Evolutionary conservation across 2,888 invertebrate species (phyloP).

Genomic region (Periphyllus acericola): DNA sequence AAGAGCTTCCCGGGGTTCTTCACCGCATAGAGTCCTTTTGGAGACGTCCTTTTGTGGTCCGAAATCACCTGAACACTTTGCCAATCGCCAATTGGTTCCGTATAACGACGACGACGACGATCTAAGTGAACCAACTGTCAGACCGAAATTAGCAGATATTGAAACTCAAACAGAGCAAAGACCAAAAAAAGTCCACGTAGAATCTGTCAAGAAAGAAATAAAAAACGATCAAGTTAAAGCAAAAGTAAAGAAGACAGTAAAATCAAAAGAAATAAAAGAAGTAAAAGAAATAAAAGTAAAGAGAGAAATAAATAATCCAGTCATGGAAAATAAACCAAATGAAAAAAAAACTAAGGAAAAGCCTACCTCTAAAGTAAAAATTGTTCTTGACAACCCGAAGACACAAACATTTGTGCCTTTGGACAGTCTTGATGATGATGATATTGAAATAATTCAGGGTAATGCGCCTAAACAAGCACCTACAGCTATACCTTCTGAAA

Average conservation of each 20-base stretch:
- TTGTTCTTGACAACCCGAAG: constrained; percentile 62
- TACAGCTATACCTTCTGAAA: not conserved
- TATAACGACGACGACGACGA: constrained; percentile 64
- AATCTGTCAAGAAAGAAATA: constrained; percentile 52
- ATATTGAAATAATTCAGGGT: constrained; percentile 65
- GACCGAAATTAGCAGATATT: constrained; percentile 67
- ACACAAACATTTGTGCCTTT: constrained; percentile 63
- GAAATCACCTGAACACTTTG: constrained; percentile 70
- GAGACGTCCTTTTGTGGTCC: constrained; percentile 92
- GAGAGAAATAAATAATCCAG: not conserved
- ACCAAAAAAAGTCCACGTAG: constrained; percentile 48
- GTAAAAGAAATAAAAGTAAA: constrained; percentile 55
- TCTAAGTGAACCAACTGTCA: constrained; percentile 60
- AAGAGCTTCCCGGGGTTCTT: constrained; percentile 70
- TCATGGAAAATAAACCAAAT: constrained; percentile 31
- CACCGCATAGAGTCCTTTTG: constrained; percentile 89
- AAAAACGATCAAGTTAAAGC: constrained; percentile 58
- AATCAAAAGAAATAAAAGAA: constrained; percentile 63
- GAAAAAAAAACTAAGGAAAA: constrained; percentile 38
- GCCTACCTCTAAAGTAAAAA: constrained; percentile 45
- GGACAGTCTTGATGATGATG: constrained; percentile 63
- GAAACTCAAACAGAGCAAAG: constrained; percentile 50
- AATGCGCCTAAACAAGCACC: constrained; percentile 42
- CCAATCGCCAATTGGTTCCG: constrained; percentile 49
- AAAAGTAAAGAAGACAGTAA: constrained; percentile 49